Evolutionary conservation across 2,888 invertebrate genomes (phyloP).

Genomic region (Euphydryas editha): DNA sequence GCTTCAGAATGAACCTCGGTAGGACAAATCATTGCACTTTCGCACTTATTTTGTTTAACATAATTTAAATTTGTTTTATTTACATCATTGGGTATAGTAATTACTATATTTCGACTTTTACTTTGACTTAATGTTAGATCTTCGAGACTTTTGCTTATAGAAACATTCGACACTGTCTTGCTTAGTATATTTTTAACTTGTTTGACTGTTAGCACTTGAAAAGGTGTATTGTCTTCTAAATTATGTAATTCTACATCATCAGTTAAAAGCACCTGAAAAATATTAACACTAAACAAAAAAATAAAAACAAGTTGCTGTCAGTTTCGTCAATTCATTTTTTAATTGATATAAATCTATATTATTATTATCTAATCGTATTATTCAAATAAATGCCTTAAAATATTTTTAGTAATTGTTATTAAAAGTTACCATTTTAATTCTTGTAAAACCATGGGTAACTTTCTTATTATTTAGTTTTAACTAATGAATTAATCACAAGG

Average conservation of each 20-base stretch:
- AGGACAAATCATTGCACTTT: not conserved
- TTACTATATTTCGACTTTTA: conserved; percentile 33
- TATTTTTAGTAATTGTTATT: no score
- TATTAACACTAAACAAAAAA: not conserved
- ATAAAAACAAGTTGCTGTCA: not conserved
- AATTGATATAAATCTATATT: no score
- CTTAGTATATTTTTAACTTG: conserved; percentile 50
- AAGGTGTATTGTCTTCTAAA: conserved; percentile 43
- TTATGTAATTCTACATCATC: conserved; percentile 51
- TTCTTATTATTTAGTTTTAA: no score
- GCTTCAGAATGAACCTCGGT: not conserved
- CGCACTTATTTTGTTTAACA: not conserved
- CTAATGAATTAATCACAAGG: no score
- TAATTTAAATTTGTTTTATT: not conserved
- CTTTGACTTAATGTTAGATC: not conserved
- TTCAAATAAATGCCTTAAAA: no score
- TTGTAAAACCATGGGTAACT: no score
- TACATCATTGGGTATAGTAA: conserved; percentile 44
- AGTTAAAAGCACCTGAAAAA: conserved; percentile 58
- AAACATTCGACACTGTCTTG: conserved; percentile 25
- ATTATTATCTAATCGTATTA: no score
- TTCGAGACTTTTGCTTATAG: conserved; percentile 1
- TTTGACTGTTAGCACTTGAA: conserved; percentile 51
- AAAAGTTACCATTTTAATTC: no score
- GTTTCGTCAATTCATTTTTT: not conserved